Evolutionary conservation across 1,140 invertebrate genomes (phyloP), one percentile per base, ranked within the genome.

Genomic region (Drusus annulatus): DNA sequence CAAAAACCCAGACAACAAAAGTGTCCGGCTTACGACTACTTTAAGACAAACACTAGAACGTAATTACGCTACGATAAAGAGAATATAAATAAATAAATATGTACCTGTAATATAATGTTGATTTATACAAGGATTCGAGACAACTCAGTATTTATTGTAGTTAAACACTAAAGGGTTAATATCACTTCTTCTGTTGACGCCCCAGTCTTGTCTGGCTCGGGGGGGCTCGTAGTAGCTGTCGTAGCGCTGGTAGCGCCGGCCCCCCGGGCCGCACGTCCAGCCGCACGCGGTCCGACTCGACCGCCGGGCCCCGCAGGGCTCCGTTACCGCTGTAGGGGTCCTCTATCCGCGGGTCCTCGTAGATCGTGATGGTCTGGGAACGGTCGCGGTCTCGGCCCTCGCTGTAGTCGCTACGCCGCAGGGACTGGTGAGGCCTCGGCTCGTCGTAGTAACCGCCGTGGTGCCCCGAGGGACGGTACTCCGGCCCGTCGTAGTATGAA

Each of bases 271-370:
- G 86, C 63, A 86, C 87, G 62, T 89, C 88, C 28, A 90, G 79
- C 73, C 89, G 86, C 13, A 89, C 82, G 56, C 86, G 87, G 75
- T 88, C 88, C 0, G 86, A 87, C 85, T 90, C 89, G 80, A 88
- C 87, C 51, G 85, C 83, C 78, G 88, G 73, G 23, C 88, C 85
- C 50, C 85, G 83, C 78, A 88, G 73, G 23, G 88, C 85, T 16
- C 86, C 87, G 28, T 84, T 85, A 50, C 87, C 86, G 36, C 84
- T 85, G 73, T 88, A 85, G 25, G 85, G 85, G 0, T 87, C 87
- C 31, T 87, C 86, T 77, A 91, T 90, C 80, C 91, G 86, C 8
- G 91, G 91, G 85, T 92, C 91, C 85, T 92, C 91, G 80, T 91
- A 91, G 78, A 91, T 91, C 0, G 90, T 91, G 54, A 91, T 91